These are phyloP conservation scores for Pristiophorus japonicus DNA, from an alignment of 2,113 vertebrate species.

Conservation along the genomic window DNA sequence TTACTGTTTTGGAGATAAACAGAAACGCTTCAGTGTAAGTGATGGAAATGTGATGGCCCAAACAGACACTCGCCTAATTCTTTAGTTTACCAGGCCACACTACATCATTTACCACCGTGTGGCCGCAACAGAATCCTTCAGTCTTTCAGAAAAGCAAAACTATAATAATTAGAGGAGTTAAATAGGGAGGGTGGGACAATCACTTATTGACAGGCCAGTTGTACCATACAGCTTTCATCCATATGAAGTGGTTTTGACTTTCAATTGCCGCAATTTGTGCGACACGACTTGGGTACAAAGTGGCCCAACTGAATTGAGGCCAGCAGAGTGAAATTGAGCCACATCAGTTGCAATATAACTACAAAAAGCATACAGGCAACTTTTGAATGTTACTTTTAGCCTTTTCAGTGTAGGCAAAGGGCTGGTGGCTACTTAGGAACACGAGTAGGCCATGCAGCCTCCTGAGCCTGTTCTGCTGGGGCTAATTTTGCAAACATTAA, in stretches of 20 bases:
- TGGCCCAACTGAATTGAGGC: background rate
- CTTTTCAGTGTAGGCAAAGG: background rate
- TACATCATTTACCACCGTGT: background rate
- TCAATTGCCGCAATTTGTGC: background rate
- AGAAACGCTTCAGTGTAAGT: constrained; percentile 30
- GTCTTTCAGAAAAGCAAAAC: background rate
- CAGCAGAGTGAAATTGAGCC: background rate
- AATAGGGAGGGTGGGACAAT: background rate
- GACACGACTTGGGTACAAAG: background rate
- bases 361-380: background rate
- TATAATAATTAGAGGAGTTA: constrained; percentile 4
- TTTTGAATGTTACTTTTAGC: background rate
- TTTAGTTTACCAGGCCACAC: background rate
- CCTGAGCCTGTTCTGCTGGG: background rate
- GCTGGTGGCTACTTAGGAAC: background rate
- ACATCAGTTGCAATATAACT: background rate
- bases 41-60: background rate
- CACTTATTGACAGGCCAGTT: background rate
- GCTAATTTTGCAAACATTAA: background rate
- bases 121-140: background rate
- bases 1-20: constrained; percentile 38
- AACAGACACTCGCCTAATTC: background rate
- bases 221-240: background rate
- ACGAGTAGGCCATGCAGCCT: background rate
- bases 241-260: background rate